Evolutionary conservation across 2,888 invertebrate genomes (phyloP), one percentile per base, ranked within the genome.

Genomic region (Scaptomyza cyrtandrae): DNA sequence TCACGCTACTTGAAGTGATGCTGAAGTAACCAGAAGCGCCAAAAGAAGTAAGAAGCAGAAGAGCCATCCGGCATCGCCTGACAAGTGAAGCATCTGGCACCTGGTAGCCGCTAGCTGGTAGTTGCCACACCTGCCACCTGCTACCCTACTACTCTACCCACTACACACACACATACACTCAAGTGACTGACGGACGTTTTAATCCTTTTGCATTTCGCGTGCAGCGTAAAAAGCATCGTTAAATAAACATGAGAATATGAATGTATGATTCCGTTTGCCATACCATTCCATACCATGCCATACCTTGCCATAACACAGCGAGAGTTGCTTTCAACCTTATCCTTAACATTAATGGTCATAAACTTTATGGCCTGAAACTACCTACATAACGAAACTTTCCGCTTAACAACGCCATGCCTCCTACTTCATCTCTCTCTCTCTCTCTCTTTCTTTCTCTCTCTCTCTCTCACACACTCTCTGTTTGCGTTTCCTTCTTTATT

Each of bases 161-260:
- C 24, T 49, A 10, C 60, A 49, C 29, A 16, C 37, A 37, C 16
- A 41, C 41, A 10, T 16, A 16, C 56, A 39, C 62, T 13, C 48
- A 64, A n/a, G 37, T 55, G 56, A 45, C 59, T 50, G 63, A 48
- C 67, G 59, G 49, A 60, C 78, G 64, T 86, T 78, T 81, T 87
- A 83, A 83, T 87, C 83, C 83, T 87, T 83, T 85, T 74, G 82
- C 79, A 84, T 80, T 81, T 76, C 54, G 82, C 72, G 71, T 76
- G 71, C 79, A 81, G 74, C 79, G 79, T 85, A 85, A 87, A 86
- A 85, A 81, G 85, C 87, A 79, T 86, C 83, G 87, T 83, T 85
- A 87, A 87, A 87, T 83, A 87, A 86, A 83, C 82, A 85, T 83
- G 82, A 86, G 86, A 69, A 87, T 85, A 85, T 83, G 83, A 85